A percentile compares a stretch with the other conserved stretches of the same genome.
These are phyloP conservation scores for Liopterus haemorrhoidalis DNA, from an alignment of 2,888 invertebrate genomes.

Conservation along the genomic window DNA sequence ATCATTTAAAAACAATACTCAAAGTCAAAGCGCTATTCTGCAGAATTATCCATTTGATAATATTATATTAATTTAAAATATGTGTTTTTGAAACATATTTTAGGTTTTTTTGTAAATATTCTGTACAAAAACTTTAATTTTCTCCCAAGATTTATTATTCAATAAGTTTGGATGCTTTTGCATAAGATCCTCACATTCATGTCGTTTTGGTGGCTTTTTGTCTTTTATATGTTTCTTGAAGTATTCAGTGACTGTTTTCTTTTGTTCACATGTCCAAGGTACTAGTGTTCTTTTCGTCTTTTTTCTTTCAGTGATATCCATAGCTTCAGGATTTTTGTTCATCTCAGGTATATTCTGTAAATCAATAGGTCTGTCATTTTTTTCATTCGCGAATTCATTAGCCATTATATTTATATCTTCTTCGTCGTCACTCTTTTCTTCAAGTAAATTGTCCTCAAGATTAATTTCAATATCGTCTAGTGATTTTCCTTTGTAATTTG, in stretches of 20 bases:
- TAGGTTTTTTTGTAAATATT: no score
- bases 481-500: neutral
- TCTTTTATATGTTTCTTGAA: constrained; percentile 1
- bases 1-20: no score
- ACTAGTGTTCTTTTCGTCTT: neutral
- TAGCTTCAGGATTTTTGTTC: neutral
- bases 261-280: constrained; percentile 2
- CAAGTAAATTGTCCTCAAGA: constrained; percentile 4
- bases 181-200: constrained; percentile 6
- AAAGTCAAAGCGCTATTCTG: no score
- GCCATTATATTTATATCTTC: constrained; percentile 1
- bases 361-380: neutral
- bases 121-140: no score
- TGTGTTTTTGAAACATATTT: no score
- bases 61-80: no score
- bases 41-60: no score
- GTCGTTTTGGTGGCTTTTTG: neutral
- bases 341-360: neutral
- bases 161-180: no score
- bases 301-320: neutral
- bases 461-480: constrained; percentile 8
- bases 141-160: no score
- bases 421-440: neutral
- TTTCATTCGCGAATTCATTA: neutral
- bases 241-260: constrained; percentile 1